These are phyloP conservation scores for Mycalesis mineus DNA, from an alignment of 2,888 invertebrate species.

Conservation along the genomic window DNA sequence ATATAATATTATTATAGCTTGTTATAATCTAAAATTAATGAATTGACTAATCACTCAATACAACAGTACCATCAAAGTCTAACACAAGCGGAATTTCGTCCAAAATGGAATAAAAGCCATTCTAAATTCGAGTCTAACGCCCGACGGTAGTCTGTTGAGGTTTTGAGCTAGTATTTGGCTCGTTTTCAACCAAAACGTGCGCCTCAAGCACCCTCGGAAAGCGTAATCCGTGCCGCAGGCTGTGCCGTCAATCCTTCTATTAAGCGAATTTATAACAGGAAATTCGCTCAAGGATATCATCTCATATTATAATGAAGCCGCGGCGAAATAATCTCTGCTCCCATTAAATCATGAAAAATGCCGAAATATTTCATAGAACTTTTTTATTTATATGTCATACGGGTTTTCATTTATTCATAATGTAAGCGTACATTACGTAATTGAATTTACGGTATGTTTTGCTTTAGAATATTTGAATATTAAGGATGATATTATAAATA, in stretches of 20 bases:
- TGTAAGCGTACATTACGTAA: too few species aligned
- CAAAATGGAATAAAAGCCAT: slow-evolving; percentile 20
- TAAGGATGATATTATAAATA: too few species aligned
- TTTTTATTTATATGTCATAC: neutral
- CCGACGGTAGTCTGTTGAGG: slow-evolving; percentile 8
- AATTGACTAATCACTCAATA: too few species aligned
- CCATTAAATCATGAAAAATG: neutral
- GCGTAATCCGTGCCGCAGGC: slow-evolving; percentile 4
- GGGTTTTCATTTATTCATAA: too few species aligned
- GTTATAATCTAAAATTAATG: too few species aligned
- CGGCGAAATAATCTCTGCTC: neutral
- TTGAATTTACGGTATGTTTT: too few species aligned
- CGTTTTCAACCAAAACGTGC: slow-evolving; percentile 18
- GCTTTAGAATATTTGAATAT: too few species aligned
- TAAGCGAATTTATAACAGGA: slow-evolving; percentile 11
- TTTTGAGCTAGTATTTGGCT: slow-evolving; percentile 8
- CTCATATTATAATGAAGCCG: neutral
- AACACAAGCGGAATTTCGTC: neutral
- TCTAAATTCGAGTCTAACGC: slow-evolving; percentile 16
- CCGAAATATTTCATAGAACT: neutral
- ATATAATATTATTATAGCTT: too few species aligned
- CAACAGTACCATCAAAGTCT: too few species aligned
- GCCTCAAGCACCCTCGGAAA: slow-evolving; percentile 14
- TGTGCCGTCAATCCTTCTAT: slow-evolving; percentile 6
- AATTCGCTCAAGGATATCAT: slow-evolving; percentile 5